phyloP scores from a whole-genome alignment of 2,797 vertebrate species.

The Loris lydekkerianus region DNA sequence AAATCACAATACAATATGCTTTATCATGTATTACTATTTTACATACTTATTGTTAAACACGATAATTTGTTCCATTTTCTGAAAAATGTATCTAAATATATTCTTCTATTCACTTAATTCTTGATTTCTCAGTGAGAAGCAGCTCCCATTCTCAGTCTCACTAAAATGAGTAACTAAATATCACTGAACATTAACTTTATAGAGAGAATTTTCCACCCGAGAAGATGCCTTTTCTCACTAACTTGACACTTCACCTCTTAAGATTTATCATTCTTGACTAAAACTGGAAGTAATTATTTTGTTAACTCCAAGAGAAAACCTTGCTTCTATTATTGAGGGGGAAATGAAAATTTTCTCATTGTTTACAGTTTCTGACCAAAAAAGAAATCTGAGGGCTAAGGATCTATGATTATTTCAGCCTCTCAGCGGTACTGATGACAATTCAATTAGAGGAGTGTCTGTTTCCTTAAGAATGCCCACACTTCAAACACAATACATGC shows the following conservation, averaged over 20 bases:
- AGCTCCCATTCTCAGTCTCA: background rate
- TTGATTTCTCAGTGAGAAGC: conserved; percentile 36
- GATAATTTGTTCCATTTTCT: conserved; percentile 13
- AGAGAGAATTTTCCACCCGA: conserved; percentile 72
- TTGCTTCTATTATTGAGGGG: background rate
- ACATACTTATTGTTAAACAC: background rate
- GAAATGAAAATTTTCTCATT: conserved; percentile 27
- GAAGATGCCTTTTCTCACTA: conserved; percentile 62
- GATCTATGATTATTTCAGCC: background rate
- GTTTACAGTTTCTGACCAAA: conserved; percentile 23
- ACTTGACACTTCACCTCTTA: conserved; percentile 69
- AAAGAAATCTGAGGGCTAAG: conserved; percentile 7
- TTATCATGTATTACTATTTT: background rate
- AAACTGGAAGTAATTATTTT: conserved; percentile 65
- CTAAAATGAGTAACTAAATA: conserved; percentile 70
- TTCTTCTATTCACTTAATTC: conserved; percentile 55
- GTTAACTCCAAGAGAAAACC: conserved; percentile 24
- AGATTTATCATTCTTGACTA: conserved; percentile 69
- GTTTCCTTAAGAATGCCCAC: background rate
- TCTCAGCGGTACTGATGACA: background rate
- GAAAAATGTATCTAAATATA: background rate
- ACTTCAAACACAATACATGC: background rate
- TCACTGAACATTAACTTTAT: conserved; percentile 75
- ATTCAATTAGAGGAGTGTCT: background rate
- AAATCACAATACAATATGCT: background rate